Evolutionary conservation across 2,797 vertebrate species (phyloP).

Genomic region (Phrynocephalus guinanensis): DNA sequence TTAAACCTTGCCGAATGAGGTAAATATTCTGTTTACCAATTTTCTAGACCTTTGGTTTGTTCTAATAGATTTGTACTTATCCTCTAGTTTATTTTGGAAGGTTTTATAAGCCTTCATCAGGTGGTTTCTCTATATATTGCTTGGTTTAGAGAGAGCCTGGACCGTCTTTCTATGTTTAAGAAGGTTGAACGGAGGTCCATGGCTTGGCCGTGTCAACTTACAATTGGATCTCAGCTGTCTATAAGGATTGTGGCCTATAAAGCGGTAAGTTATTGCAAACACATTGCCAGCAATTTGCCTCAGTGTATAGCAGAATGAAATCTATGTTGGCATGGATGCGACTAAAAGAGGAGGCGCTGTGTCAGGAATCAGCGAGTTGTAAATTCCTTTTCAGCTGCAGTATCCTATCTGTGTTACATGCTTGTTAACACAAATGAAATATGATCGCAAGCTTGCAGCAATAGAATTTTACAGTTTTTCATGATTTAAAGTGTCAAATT

Average conservation of each 20-base stretch:
- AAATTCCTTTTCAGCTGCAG: slow-evolving; percentile 2
- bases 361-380: not conserved
- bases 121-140: slow-evolving; percentile 53
- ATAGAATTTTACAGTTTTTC: slow-evolving; percentile 34
- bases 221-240: slow-evolving; percentile 88
- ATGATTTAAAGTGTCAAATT: not conserved
- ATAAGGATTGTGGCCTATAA: slow-evolving; percentile 95
- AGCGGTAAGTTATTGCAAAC: slow-evolving; percentile 83
- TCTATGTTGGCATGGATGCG: not conserved
- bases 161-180: slow-evolving; percentile 91
- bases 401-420: slow-evolving; percentile 32
- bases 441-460: not conserved
- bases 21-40: not conserved
- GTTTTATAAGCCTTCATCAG: slow-evolving; percentile 33
- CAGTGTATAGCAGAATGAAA: slow-evolving; percentile 4
- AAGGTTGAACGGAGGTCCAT: slow-evolving; percentile 83
- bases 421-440: slow-evolving; percentile 3
- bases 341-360: not conserved
- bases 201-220: slow-evolving; percentile 91
- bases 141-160: slow-evolving; percentile 85
- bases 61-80: not conserved
- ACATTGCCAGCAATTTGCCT: not conserved
- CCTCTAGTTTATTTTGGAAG: slow-evolving; percentile 12
- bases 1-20: not conserved
- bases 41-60: not conserved